Evolutionary conservation across 2,113 vertebrate species (phyloP), one percentile per base, ranked within the genome.

Genomic region (Otocyon megalotis): DNA sequence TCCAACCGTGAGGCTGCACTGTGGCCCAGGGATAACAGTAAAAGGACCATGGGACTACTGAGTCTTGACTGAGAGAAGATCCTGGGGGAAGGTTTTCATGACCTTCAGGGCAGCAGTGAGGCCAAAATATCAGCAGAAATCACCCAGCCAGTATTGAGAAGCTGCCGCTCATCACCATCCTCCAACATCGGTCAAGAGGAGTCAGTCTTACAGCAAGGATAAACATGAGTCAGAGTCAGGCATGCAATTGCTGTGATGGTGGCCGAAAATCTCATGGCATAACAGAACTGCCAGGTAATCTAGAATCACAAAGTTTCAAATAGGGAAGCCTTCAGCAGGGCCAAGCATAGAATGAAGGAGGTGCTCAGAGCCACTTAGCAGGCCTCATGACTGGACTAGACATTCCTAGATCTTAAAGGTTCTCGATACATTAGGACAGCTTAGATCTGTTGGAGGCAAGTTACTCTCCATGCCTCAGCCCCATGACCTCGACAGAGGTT

Each of bases 351-450:
- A 62, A 37, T 54, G n/a, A 22, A 54, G 28, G 53, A 92, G 37
- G 60, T 48, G 37, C 72, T 80, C 74, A 62, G 14, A 62, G 48
- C 72, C 20, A 81, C 28, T 19, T 53, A 16, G 11, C 43, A 12
- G 4, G 48, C 13, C 54, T 60, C 82, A 72, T 1, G 24, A 63
- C 17, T 12, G 4, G 89, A 30, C 48, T 65, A 67, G 62, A 53
- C 72, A 91, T 50, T 37, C 86, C 85, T 22, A 92, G 22, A 50
- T 88, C 71, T 88, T 88, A 63, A 77, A n/a, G 43, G 8, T 93
- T 90, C 48, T 82, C 1, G 0, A 7, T 32, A n/a, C 35, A 37
- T 37, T 4, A 56, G 48, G 24, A 82, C 24, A 56, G 30, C 43
- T 93, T 43, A 88, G 62, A 43, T 79, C 35, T 83, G 74, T 50